Conservation (phyloP, 2,113 vertebrate genomes). For the Acrocephalus arundinaceus region DNA sequence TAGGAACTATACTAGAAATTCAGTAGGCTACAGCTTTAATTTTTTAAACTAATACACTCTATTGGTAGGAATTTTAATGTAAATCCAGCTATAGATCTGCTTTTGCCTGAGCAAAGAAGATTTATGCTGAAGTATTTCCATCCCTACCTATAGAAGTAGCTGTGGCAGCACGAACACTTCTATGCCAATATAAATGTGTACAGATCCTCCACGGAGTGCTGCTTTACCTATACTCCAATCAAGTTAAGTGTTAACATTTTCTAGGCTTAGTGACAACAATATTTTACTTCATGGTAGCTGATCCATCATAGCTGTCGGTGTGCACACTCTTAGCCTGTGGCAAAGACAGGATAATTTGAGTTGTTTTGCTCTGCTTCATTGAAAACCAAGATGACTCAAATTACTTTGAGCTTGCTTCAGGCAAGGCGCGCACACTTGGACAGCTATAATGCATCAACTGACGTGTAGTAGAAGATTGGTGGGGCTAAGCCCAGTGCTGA, state of each 20-base stretch:
- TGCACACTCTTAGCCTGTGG: background rate
- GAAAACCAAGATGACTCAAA: conserved; percentile 52
- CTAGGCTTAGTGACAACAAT: background rate
- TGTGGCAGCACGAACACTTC: background rate
- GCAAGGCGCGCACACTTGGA: background rate
- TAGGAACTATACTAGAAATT: background rate
- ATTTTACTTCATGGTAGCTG: conserved; percentile 18
- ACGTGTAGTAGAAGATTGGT: background rate
- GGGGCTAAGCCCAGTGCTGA: background rate
- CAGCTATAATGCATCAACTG: conserved; percentile 21
- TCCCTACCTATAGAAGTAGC: background rate
- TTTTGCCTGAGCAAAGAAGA: background rate
- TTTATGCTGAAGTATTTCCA: background rate
- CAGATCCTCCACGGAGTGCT: background rate
- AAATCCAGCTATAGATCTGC: background rate
- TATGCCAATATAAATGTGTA: background rate
- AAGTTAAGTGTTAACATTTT: conserved; percentile 6
- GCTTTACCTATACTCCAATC: background rate
- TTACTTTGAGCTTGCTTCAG: conserved; percentile 29
- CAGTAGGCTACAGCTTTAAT: background rate
- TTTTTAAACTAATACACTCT: background rate
- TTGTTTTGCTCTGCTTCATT: conserved; percentile 48
- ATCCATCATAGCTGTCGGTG: conserved; percentile 20
- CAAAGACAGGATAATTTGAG: conserved; percentile 38
- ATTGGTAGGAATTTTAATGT: background rate